Conservation (phyloP, 2,797 vertebrate species). For the Toxotes lorentzi region DNA sequence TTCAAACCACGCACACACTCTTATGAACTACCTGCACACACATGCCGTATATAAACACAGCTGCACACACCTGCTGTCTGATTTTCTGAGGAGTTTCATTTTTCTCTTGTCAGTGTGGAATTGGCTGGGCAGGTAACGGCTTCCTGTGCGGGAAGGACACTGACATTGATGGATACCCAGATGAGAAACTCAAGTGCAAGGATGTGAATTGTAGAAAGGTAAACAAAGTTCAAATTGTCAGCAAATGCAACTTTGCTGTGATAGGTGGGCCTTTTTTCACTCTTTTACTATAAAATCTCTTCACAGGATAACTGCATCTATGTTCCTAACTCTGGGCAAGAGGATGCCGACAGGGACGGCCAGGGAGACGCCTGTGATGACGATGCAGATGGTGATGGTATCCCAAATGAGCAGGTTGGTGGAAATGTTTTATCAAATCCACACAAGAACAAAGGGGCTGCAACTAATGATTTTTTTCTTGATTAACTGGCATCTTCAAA, state of each 20-base stretch:
- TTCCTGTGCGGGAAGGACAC: slow-evolving; percentile 95
- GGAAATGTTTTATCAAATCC: background rate
- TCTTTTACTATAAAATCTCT: slow-evolving; percentile 4
- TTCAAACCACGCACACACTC: slow-evolving; percentile 2
- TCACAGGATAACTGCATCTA: slow-evolving; percentile 94
- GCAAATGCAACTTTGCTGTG: background rate
- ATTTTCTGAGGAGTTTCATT: slow-evolving; percentile 46
- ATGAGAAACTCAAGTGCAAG: slow-evolving; percentile 93
- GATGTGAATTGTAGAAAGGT: slow-evolving; percentile 93
- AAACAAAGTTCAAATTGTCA: slow-evolving; percentile 35
- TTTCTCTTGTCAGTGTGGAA: slow-evolving; percentile 88
- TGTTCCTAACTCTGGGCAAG: slow-evolving; percentile 98
- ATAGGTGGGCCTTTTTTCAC: background rate
- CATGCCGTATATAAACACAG: background rate
- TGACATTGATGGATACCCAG: slow-evolving; percentile 98
- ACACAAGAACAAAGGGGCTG: background rate
- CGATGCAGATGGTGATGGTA: slow-evolving; percentile 96
- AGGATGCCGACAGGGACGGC: slow-evolving; percentile 93
- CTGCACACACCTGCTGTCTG: background rate
- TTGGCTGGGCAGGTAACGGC: slow-evolving; percentile 99
- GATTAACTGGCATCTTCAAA: background rate
- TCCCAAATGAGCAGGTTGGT: slow-evolving; percentile 93
- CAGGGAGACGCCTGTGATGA: slow-evolving; percentile 94
- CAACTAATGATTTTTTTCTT: background rate
- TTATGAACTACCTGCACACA: background rate